phyloP scores from a whole-genome alignment of 2,797 vertebrate genomes.

The Poecilia wingei region DNA sequence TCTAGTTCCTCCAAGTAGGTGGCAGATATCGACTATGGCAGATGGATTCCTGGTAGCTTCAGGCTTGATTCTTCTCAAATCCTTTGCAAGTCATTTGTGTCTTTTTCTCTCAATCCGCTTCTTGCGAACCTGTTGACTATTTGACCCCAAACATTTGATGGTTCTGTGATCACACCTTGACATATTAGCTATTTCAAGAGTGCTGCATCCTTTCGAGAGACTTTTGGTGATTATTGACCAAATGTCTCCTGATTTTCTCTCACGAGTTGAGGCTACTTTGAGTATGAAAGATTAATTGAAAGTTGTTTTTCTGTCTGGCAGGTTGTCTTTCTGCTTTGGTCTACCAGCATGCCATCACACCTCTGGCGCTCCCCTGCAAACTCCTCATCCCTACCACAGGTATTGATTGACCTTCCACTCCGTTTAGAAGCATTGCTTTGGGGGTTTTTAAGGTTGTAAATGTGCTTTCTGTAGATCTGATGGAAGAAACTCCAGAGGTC shows the following conservation, averaged over 20 bases:
- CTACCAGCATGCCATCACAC: conserved; percentile 98
- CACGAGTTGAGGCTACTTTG: neutral
- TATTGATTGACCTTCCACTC: conserved; percentile 24
- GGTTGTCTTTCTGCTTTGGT: conserved; percentile 96
- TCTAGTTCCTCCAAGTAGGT: neutral
- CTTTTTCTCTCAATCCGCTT: neutral
- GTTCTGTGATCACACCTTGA: neutral
- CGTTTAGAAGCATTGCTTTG: neutral
- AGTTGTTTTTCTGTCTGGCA: conserved; percentile 61
- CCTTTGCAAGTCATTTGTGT: too few relatives aligned
- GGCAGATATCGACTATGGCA: neutral
- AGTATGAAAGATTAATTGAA: neutral
- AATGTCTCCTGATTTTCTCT: neutral
- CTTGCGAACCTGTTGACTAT: too few relatives aligned
- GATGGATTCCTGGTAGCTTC: neutral
- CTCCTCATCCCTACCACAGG: conserved; percentile 94
- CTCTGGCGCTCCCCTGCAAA: conserved; percentile 96
- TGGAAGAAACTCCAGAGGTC: conserved; percentile 87
- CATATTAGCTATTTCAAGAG: neutral
- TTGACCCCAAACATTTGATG: neutral
- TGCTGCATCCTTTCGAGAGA: too few relatives aligned
- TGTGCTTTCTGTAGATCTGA: conserved; percentile 83
- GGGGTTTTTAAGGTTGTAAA: neutral
- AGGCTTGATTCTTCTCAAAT: neutral
- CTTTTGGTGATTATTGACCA: neutral